Percentiles rank a stretch among this genome's conserved stretches.
phyloP scores from a whole-genome alignment of 2,888 invertebrate species.

The Sarcophaga variegata region DNA sequence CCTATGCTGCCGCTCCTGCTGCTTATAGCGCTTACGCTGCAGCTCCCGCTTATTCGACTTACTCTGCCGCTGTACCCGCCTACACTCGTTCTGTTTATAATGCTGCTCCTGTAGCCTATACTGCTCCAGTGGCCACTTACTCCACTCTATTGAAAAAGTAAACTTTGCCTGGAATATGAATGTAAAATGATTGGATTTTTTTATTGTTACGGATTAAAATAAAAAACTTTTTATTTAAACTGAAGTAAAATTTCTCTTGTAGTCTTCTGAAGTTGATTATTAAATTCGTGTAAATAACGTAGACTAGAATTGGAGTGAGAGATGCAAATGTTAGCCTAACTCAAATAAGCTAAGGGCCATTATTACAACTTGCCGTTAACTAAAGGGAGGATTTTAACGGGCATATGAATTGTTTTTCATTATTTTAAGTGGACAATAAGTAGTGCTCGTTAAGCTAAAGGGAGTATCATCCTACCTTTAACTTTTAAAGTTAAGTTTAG shows the following conservation, averaged over 20 bases:
- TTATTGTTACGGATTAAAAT: neutral
- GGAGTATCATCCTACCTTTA: too few species aligned
- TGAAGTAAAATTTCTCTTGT: neutral
- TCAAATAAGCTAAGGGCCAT: too few species aligned
- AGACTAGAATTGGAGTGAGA: too few species aligned
- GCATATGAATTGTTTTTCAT: too few species aligned
- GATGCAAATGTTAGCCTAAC: too few species aligned
- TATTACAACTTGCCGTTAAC: too few species aligned
- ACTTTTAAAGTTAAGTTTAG: too few species aligned
- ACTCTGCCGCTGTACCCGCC: conserved; percentile 70
- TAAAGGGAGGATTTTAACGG: too few species aligned
- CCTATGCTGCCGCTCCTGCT: conserved; percentile 58
- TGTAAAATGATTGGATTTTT: neutral
- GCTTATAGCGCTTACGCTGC: conserved; percentile 70
- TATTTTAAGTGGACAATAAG: too few species aligned
- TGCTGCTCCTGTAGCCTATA: conserved; percentile 68
- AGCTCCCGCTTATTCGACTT: conserved; percentile 67
- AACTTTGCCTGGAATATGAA: neutral
- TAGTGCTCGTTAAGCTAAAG: too few species aligned
- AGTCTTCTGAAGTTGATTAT: too few species aligned
- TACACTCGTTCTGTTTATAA: conserved; percentile 66
- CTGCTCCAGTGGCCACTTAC: conserved; percentile 62
- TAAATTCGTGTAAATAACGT: too few species aligned
- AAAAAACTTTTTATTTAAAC: conserved; percentile 15
- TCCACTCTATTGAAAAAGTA: conserved; percentile 60